These are phyloP conservation scores for Albula goreensis DNA, from an alignment of 2,113 vertebrate genomes.

Conservation along the genomic window DNA sequence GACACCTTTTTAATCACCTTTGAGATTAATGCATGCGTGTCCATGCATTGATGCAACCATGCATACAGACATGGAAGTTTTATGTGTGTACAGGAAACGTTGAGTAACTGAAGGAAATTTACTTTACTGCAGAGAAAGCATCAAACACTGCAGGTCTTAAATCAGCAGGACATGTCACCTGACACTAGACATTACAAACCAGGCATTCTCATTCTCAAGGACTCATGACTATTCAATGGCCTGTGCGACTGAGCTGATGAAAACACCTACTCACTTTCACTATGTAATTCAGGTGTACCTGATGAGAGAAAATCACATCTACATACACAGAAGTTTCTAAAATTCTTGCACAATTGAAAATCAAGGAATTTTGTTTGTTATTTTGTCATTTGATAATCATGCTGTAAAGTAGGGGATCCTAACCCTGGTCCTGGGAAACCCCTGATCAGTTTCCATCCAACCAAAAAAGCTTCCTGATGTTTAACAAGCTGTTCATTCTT, in stretches of 20 bases:
- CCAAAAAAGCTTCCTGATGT: no score
- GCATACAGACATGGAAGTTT: not conserved
- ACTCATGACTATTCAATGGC: not conserved
- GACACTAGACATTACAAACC: not conserved
- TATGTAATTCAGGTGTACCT: not conserved
- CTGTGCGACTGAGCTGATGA: not conserved
- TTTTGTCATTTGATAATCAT: no score
- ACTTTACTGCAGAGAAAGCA: not conserved
- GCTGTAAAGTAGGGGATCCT: no score
- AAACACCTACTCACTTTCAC: not conserved
- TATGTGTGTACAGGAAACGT: not conserved
- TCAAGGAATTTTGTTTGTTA: no score
- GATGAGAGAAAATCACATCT: not conserved
- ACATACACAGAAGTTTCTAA: not conserved
- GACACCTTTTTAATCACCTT: slow-evolving; percentile 1
- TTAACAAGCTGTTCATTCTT: no score
- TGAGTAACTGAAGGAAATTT: not conserved
- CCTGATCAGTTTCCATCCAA: no score
- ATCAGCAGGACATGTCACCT: not conserved
- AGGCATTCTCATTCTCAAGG: not conserved
- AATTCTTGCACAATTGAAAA: not conserved
- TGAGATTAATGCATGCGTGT: not conserved
- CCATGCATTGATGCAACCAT: slow-evolving; percentile 5
- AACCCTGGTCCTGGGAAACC: no score
- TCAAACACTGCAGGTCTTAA: not conserved